These are phyloP conservation scores for Rhinolophus ferrumequinum DNA, from an alignment of 2,113 vertebrate species.

Conservation along the genomic window DNA sequence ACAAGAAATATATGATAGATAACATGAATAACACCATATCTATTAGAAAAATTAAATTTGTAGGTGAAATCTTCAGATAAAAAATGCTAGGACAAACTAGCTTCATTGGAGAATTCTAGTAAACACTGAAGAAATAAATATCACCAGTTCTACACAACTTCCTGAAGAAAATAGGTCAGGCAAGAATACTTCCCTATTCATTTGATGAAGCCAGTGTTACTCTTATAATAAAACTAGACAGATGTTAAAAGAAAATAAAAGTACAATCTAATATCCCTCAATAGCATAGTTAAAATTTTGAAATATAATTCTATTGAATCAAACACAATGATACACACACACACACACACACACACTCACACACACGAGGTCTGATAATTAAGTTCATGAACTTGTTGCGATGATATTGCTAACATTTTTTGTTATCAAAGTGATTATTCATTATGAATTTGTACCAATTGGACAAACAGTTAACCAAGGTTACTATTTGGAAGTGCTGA, in stretches of 20 bases:
- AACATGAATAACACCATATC: neutral
- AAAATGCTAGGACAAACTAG: neutral
- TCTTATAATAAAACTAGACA: neutral
- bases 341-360: too few species aligned
- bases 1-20: neutral
- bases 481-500: too few species aligned
- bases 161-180: neutral
- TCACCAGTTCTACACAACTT: neutral
- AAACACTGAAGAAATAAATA: neutral
- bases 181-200: neutral
- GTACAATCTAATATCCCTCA: neutral
- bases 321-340: neutral
- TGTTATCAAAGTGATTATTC: too few species aligned
- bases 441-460: too few species aligned
- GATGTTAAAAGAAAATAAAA: neutral
- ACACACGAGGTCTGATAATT: too few species aligned
- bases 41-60: neutral
- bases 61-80: neutral
- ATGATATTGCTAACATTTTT: too few species aligned
- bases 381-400: too few species aligned
- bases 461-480: too few species aligned
- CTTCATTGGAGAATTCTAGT: neutral
- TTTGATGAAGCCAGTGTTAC: neutral
- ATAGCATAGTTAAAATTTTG: neutral
- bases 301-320: neutral